Percentiles rank a stretch among this genome's conserved stretches.
These are phyloP conservation scores for Caloenas nicobarica DNA, from an alignment of 2,113 vertebrate genomes.

Conservation along the genomic window DNA sequence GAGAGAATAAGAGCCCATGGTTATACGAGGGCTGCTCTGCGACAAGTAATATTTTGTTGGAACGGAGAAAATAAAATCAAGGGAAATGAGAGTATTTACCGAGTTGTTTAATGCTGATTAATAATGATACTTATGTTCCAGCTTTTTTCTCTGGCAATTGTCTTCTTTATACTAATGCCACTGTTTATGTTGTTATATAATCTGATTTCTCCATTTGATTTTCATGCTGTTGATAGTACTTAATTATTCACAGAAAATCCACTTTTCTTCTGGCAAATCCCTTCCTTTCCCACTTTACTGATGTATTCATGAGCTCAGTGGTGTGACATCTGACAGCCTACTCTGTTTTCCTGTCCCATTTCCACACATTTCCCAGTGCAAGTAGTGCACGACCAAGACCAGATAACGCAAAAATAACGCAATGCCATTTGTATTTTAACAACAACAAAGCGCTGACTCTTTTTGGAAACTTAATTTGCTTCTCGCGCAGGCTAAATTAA, in stretches of 20 bases:
- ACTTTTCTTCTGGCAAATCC: constrained; percentile 49
- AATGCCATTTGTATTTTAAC: neutral
- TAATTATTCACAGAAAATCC: constrained; percentile 27
- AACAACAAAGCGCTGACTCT: neutral
- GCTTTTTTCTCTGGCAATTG: neutral
- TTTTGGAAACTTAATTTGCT: neutral
- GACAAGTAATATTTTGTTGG: neutral
- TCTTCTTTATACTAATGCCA: neutral
- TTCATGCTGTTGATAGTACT: neutral
- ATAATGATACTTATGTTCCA: constrained; percentile 13
- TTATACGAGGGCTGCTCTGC: neutral
- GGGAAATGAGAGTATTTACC: neutral
- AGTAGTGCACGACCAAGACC: neutral
- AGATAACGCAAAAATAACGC: neutral
- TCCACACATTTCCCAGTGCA: neutral
- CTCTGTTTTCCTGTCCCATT: neutral
- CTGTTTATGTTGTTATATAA: constrained; percentile 28
- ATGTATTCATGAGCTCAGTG: neutral
- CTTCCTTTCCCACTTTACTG: neutral
- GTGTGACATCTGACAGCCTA: neutral
- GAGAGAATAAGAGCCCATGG: neutral
- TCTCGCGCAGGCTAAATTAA: neutral
- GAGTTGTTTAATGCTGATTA: constrained; percentile 29
- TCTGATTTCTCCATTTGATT: neutral
- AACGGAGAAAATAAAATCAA: constrained; percentile 21